These are phyloP conservation scores for Prinia subflava DNA, from an alignment of 2,113 vertebrate species.

Conservation along the genomic window DNA sequence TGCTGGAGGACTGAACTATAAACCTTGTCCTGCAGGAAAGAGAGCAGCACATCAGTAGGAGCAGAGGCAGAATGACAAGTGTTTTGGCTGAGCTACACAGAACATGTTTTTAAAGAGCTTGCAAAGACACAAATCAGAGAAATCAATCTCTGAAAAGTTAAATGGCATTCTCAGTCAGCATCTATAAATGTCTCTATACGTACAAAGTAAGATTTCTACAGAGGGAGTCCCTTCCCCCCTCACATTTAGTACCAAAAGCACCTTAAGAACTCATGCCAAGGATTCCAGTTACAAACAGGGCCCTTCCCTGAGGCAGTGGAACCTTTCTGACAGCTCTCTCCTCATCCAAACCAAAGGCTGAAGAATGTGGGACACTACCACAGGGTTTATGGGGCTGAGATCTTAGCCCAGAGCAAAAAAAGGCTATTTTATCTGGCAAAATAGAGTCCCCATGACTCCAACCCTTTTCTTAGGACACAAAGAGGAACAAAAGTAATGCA, in stretches of 20 bases:
- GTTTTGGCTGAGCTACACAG: not conserved
- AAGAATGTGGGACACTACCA: not conserved
- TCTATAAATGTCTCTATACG: not conserved
- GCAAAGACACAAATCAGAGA: not conserved
- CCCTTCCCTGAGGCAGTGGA: not conserved
- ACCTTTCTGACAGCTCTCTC: not conserved
- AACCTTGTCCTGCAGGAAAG: slow-evolving; percentile 88
- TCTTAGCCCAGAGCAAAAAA: not conserved
- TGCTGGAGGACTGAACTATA: slow-evolving; percentile 92
- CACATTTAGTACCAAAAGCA: not conserved
- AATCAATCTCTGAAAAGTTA: not conserved
- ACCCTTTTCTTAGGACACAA: not conserved
- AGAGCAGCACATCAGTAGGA: not conserved
- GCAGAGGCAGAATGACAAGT: not conserved
- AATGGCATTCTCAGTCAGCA: not conserved
- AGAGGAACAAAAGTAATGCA: not conserved
- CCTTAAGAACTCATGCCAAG: not conserved
- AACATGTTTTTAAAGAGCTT: not conserved
- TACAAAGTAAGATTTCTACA: not conserved
- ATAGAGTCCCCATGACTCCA: not conserved
- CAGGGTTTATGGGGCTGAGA: not conserved
- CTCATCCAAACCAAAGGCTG: not conserved
- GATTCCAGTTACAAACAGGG: not conserved
- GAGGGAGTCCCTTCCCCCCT: not conserved
- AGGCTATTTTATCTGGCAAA: not conserved